A percentile compares a stretch with the other conserved stretches of the same genome.
These are phyloP conservation scores for Sicus ferrugineus DNA, from an alignment of 2,888 invertebrate species.

Conservation along the genomic window DNA sequence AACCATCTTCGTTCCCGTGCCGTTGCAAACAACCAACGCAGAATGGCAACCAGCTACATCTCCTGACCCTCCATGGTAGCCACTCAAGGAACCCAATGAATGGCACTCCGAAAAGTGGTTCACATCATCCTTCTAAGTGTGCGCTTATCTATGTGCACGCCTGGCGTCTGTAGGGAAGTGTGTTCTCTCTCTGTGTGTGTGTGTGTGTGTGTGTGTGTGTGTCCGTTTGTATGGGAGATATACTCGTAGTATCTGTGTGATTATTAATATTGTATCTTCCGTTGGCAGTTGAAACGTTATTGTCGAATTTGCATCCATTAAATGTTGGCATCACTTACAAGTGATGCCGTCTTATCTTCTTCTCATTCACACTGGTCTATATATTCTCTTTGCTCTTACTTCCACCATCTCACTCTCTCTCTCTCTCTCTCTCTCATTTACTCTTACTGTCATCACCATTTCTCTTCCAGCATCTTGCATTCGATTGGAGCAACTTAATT, in stretches of 20 bases:
- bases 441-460: background rate
- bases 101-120: background rate
- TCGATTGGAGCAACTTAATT: background rate
- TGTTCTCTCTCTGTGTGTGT: too few species aligned
- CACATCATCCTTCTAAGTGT: too few species aligned
- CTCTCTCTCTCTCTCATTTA: background rate
- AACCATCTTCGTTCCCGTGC: background rate
- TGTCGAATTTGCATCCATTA: constrained; percentile 30
- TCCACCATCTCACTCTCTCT: background rate
- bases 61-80: background rate
- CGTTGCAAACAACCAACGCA: background rate
- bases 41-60: background rate
- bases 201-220: background rate
- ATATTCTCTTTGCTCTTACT: background rate
- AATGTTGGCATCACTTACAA: constrained; percentile 19
- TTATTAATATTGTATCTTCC: background rate
- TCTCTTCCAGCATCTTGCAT: background rate
- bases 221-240: too few species aligned
- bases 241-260: background rate
- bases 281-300: constrained; percentile 19
- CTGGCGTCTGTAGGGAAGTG: too few species aligned
- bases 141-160: too few species aligned
- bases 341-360: too few species aligned
- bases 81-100: too few species aligned
- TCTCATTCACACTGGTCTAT: background rate